Base-by-base conservation (phyloP, 1,140 invertebrate genomes). In the Babylonia areolata region DNA sequence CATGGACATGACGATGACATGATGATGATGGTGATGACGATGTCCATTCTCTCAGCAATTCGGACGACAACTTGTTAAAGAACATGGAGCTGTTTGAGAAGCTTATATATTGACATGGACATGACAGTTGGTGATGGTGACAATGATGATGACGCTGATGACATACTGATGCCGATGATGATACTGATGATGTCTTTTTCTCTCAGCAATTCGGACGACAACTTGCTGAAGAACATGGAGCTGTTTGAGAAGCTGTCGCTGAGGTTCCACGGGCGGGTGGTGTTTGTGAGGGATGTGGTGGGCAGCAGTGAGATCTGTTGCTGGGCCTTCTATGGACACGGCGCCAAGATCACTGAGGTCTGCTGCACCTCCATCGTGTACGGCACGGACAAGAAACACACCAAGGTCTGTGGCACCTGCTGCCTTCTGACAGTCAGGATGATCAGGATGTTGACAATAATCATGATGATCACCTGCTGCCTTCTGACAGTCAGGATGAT, bases 261-360 rank as follows among this genome's bases (percentile, higher is more conserved):
- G 81, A 96, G 98, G 91, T 99, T 99, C 94, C 99, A 97, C 95
- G 97, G 97, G 78, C 95, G 99, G 92, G 97, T 99, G 58, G 95
- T 99, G 39, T 99, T 99, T 92, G 98, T 99, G 81, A 99, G 99
- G 91, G 98, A 99, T 95, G 98, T 99, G 0, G 98, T 99, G 91
- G 98, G 98, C 33, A 99, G 97, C 20, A 98, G 97, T 95, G 99
- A 99, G 95, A 99, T 99, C 89, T 99, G 99, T 93, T 99, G 98
- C 93, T 99, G 99, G 99, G 97, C 97, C 73, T 99, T 99, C 94
- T 99, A 98, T 95, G 99, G 99, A 0, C 98, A 99, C 94, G 98
- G 98, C 1, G 97, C 97, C 91, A 98, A 97, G 95, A 97, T 98
- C 87, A 98, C 98, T 20, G 99, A 99, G 96, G 98, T 99, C 28